Conservation (phyloP, 2,797 vertebrate genomes). For the Hydrolagus colliei region DNA sequence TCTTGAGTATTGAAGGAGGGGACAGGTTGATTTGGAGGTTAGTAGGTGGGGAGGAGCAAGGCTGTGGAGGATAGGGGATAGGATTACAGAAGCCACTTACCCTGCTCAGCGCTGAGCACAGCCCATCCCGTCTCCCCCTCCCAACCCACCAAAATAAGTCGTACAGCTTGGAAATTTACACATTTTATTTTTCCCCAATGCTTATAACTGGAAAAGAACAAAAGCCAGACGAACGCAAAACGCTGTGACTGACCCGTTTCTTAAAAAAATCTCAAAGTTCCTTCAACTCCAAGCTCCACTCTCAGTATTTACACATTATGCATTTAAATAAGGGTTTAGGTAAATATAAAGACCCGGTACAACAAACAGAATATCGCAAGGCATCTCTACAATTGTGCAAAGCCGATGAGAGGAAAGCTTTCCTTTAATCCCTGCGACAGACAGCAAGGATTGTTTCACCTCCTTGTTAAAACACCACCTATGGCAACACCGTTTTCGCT, state of each 20-base stretch:
- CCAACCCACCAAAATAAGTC: not conserved
- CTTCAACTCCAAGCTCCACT: not conserved
- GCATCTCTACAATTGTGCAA: conserved; percentile 14
- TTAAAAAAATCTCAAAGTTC: conserved; percentile 19
- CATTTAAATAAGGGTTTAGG: conserved; percentile 15
- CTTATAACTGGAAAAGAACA: not conserved
- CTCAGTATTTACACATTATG: not conserved
- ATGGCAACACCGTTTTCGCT: not conserved
- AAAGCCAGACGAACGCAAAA: not conserved
- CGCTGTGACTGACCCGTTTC: not conserved
- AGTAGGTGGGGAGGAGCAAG: no score
- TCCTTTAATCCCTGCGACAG: not conserved
- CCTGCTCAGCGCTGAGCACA: no score
- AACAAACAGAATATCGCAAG: not conserved
- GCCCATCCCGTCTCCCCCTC: no score
- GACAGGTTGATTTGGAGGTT: no score
- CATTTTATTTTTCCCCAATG: not conserved
- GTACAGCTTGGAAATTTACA: conserved; percentile 9
- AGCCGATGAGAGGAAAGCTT: not conserved
- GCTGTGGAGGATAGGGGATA: no score
- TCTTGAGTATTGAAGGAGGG: no score
- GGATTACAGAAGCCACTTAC: no score
- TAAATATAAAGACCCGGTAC: not conserved
- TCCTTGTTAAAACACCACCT: not conserved
- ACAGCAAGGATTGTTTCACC: not conserved